Conservation (phyloP, 2,113 vertebrate species). For the Hippocampus mohnikei region DNA sequence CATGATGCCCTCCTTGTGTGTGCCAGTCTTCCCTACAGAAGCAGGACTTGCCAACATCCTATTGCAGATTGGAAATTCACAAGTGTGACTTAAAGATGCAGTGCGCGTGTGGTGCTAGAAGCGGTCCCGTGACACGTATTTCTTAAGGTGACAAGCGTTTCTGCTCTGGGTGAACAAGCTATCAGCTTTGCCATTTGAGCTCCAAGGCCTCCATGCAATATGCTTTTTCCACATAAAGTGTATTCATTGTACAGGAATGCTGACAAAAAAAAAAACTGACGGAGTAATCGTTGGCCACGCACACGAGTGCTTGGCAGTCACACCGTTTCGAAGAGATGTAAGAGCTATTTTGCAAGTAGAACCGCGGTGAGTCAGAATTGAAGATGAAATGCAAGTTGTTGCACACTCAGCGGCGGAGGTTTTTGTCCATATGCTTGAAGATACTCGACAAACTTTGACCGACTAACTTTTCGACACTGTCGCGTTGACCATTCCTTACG, state of each 20-base stretch:
- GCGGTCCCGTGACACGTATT: conserved; percentile 48
- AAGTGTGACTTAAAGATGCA: background rate
- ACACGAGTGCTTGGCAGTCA: conserved; percentile 6
- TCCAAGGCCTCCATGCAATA: conserved; percentile 20
- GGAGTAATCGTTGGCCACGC: conserved; percentile 2
- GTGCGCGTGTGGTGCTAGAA: conserved; percentile 26
- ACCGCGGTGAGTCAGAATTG: background rate
- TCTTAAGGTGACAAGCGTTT: conserved; percentile 49
- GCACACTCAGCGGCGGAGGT: background rate
- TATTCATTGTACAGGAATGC: conserved; percentile 29
- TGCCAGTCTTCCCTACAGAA: background rate
- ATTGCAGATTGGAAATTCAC: background rate
- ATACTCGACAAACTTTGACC: background rate
- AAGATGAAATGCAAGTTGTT: background rate
- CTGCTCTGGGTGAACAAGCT: conserved; percentile 24
- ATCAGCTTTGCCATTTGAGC: conserved; percentile 20
- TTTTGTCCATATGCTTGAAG: background rate
- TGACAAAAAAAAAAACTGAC: conserved; percentile 21
- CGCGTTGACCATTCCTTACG: background rate
- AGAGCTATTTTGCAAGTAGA: background rate
- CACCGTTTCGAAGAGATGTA: background rate
- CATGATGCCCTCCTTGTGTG: conserved; percentile 1
- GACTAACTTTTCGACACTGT: background rate
- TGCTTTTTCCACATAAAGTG: conserved; percentile 9
- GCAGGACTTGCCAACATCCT: background rate